Base-by-base conservation (phyloP, 2,113 vertebrate genomes). In the Camelus bactrianus region DNA sequence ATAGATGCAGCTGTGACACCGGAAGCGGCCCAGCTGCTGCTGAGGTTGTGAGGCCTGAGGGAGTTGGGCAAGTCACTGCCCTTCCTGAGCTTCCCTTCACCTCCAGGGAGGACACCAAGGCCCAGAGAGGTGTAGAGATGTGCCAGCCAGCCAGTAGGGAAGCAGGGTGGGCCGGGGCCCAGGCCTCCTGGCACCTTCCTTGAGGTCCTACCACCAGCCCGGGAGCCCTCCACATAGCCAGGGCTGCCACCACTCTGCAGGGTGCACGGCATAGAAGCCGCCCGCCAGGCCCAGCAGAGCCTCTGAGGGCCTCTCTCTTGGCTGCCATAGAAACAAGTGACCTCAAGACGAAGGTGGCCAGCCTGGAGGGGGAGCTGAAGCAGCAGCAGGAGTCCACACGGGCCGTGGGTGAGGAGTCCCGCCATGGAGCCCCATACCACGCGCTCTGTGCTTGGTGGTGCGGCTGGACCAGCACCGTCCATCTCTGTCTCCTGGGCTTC, bases 321-420 rank as follows among this genome's bases (percentile, higher is more conserved):
- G 62, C 62, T 94, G 52, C 4, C 95, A 22, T 85, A 99, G 99
- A 98, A 90, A 93, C 97, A 2, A 67, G 75, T 92, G 73, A 97
- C 86, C 98, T 99, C 97, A 98, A 99, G 92, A 97, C 97, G 8
- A 98, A 9, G 54, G 97, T 99, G 81, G 98, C 97, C 0, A 58
- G 92, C 83, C 95, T 99, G 72, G 98, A 98, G 82, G 98, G 98
- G 82, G 98, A 99, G 97, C 93, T 99, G 87, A 95, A 97, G 75
- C 81, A 14, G 0, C 98, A 99, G 77, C 98, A 98, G 93, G 97
- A 97, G 38, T 97, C 97, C n/a, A 91, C 98, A 60, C 98, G 98
- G 95, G 98, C 98, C 20, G 80, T 99, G 73, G 99, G 99, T 99
- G 98, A 99, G 97, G 52, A 86, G 60, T 26, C 35, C 72, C 1